Percentiles rank a stretch among this genome's conserved stretches.
Conservation (phyloP, 35 echinoderm and acorn worm genomes). For the Strongylocentrotus purpuratus region DNA sequence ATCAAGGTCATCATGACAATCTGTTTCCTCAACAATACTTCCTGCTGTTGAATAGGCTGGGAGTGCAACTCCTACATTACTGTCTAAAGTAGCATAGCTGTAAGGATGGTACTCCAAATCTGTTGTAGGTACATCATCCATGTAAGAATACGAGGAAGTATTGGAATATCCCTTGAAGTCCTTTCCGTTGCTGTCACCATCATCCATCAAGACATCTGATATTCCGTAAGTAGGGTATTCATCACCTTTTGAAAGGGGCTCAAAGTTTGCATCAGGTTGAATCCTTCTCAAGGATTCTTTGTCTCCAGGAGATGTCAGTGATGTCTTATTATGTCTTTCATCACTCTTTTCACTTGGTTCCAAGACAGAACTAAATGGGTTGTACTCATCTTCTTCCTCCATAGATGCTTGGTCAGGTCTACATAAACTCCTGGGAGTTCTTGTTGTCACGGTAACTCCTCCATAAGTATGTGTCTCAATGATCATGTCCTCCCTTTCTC, state of each 20-base stretch:
- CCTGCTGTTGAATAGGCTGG: not conserved
- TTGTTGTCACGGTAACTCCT: slow-evolving; percentile 20
- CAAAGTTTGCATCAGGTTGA: not conserved
- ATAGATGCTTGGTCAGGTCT: too few relatives aligned
- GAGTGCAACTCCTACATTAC: not conserved
- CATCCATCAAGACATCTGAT: not conserved
- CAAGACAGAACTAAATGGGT: slow-evolving; percentile 19
- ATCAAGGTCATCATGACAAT: not conserved
- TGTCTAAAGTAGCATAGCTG: slow-evolving; percentile 47
- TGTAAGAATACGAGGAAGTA: not conserved
- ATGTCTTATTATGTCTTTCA: not conserved
- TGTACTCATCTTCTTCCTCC: slow-evolving; percentile 8
- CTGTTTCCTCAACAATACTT: not conserved
- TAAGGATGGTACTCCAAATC: slow-evolving; percentile 62
- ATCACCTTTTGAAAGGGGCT: not conserved
- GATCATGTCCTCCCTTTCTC: not conserved
- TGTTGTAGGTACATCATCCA: not conserved
- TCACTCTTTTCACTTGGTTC: not conserved
- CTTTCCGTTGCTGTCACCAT: not conserved
- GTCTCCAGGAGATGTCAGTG: not conserved
- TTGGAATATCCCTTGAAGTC: not conserved
- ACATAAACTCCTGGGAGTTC: slow-evolving; percentile 14
- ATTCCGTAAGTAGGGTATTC: not conserved
- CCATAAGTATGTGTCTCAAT: slow-evolving; percentile 36
- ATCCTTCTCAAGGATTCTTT: not conserved